Evolutionary conservation across 2,888 invertebrate species (phyloP).

Genomic region (Morpho deidamia): DNA sequence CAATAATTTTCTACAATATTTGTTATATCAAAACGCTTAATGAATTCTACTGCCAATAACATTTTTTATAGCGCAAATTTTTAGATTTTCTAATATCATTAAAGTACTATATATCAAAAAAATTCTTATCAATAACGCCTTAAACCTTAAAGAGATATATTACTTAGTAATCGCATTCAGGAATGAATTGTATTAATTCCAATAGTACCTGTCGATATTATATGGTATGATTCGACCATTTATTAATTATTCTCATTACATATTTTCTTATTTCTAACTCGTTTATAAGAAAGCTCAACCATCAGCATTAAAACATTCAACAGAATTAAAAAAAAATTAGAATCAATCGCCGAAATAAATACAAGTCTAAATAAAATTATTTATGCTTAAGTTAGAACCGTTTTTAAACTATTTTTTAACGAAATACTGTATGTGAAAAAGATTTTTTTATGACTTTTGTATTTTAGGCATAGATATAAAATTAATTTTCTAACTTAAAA

Average conservation of each 20-base stretch:
- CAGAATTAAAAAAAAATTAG: too few relatives aligned
- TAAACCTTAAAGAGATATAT: constrained; percentile 5
- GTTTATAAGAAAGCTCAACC: neutral
- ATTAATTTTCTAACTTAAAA: too few relatives aligned
- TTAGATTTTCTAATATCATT: too few relatives aligned
- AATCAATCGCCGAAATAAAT: too few relatives aligned
- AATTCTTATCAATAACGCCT: constrained; percentile 4
- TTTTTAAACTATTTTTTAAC: too few relatives aligned
- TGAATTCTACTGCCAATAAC: neutral
- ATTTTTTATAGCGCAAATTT: constrained; percentile 3
- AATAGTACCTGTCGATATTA: neutral
- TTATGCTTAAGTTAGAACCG: too few relatives aligned
- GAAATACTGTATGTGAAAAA: too few relatives aligned
- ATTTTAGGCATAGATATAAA: too few relatives aligned
- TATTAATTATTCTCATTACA: neutral
- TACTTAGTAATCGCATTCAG: constrained; percentile 3
- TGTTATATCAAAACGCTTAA: neutral
- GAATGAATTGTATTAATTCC: constrained; percentile 12
- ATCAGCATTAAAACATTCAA: neutral
- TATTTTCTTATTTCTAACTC: neutral
- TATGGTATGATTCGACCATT: neutral
- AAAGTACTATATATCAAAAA: neutral
- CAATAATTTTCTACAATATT: neutral
- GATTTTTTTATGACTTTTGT: too few relatives aligned
- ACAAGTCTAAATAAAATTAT: too few relatives aligned